Evolutionary conservation across 37 sponge, comb jelly and placozoan species (phyloP), one percentile per base, ranked within the genome.

Genomic region (Ephydatia muelleri): DNA sequence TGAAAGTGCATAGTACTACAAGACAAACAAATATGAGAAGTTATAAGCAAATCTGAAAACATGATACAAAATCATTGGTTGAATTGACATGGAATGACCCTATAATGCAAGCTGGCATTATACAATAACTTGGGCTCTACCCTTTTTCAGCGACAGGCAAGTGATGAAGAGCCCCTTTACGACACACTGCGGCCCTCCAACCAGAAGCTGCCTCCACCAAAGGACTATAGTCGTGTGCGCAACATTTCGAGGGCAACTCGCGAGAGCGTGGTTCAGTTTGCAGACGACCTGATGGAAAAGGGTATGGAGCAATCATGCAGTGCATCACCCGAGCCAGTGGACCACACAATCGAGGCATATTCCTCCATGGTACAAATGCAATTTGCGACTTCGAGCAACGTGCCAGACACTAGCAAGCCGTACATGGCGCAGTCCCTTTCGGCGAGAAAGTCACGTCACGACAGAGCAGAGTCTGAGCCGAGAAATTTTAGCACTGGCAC

Each of bases 141-240:
- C 36, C 43, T 12, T 32, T 32, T 32, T 12, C 30, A 69, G 66
- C 0, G 72, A 49, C 77, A 11, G 25, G 8, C 71, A 35, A 81
- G 80, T 65, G 87, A 86, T 30, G 65, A 74, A 13, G 87, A 86
- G n/a, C 87, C 87, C 4, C 26, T 86, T 5, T 86, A 86, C 39
- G 87, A 86, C 67, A 36, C 81, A 14, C 87, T 86, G 21, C 22
- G 38, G 65, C 74, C 39, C 67, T 39, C 35, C 29, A 48, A 43
- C 21, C 19, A 6, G 25, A 0, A 84, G 2, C 28, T 74, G 30
- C 39, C 2, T 3, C 0, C 68, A 4, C 48, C 79, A 0, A 64
- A 27, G 65, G 32, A 32, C 37, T 33, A 32, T 23, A 64, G 21
- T 32, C 23, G 31, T 31, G 28, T 78, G 32, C 34, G 33, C 35